Evolutionary conservation across 2,888 invertebrate species (phyloP).

Genomic region (Parasteatoda lunata): DNA sequence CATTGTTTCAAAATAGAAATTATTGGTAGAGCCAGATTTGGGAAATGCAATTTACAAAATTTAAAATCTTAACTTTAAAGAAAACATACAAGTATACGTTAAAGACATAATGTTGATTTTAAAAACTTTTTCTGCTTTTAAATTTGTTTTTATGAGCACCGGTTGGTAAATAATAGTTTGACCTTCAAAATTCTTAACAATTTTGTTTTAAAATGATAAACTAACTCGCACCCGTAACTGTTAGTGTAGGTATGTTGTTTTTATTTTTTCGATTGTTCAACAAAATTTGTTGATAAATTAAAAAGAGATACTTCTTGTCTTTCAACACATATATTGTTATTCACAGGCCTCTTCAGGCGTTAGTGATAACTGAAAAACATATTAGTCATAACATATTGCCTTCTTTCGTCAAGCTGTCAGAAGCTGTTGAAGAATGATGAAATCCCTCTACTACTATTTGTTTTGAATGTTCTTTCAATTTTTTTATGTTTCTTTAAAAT

Average conservation of each 20-base stretch:
- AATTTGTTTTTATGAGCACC: neutral
- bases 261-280: slow-evolving; percentile 6
- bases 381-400: neutral
- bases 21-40: slow-evolving; percentile 6
- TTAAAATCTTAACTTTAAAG: neutral
- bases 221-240: slow-evolving; percentile 25
- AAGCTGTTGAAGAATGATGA: neutral
- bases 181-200: neutral
- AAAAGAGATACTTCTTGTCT: slow-evolving; percentile 13
- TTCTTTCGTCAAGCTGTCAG: neutral
- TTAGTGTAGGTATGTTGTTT: slow-evolving; percentile 10
- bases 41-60: slow-evolving; percentile 2
- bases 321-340: slow-evolving; percentile 27
- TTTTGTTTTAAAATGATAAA: slow-evolving; percentile 19
- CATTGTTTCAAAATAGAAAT: neutral
- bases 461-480: no score
- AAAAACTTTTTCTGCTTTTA: no score
- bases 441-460: no score
- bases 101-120: no score
- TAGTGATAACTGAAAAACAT: slow-evolving; percentile 31
- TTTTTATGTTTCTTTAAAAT: no score
- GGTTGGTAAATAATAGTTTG: neutral
- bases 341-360: slow-evolving; percentile 1
- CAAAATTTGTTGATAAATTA: slow-evolving; percentile 33
- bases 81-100: no score